Conservation (phyloP, 2,888 invertebrate genomes). For the Psylliodes chrysocephalus region DNA sequence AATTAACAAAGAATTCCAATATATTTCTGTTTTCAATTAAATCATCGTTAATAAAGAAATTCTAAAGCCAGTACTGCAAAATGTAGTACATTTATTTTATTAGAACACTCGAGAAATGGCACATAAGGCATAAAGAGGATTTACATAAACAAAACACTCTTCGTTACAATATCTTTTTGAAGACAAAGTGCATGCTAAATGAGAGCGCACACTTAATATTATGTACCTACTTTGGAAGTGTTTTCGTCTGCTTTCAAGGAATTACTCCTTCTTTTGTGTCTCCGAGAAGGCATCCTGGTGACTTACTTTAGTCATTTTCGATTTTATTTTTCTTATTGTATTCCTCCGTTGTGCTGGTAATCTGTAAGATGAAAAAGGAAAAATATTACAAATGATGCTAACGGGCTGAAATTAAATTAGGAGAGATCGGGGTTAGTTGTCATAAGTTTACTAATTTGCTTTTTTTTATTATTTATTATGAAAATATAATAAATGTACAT, state of each 20-base stretch:
- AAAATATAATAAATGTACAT: no score
- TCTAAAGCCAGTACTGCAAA: background rate
- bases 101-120: background rate
- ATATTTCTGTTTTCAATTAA: no score
- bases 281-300: background rate
- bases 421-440: no score
- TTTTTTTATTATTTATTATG: no score
- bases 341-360: no score
- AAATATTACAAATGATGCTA: no score
- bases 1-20: no score
- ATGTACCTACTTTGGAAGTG: slow-evolving; percentile 12
- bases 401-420: no score
- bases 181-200: slow-evolving; percentile 25
- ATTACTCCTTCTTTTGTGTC: background rate
- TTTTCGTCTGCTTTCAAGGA: slow-evolving; percentile 6
- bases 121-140: slow-evolving; percentile 12
- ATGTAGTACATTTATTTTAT: slow-evolving; percentile 6
- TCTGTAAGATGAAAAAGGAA: no score
- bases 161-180: slow-evolving; percentile 11
- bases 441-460: no score
- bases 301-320: background rate
- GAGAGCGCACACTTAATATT: slow-evolving; percentile 14
- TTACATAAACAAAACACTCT: slow-evolving; percentile 16
- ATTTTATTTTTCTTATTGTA: no score
- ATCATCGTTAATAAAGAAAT: no score